Conservation (phyloP, 2,113 vertebrate species). For the Caranx melampygus region DNA sequence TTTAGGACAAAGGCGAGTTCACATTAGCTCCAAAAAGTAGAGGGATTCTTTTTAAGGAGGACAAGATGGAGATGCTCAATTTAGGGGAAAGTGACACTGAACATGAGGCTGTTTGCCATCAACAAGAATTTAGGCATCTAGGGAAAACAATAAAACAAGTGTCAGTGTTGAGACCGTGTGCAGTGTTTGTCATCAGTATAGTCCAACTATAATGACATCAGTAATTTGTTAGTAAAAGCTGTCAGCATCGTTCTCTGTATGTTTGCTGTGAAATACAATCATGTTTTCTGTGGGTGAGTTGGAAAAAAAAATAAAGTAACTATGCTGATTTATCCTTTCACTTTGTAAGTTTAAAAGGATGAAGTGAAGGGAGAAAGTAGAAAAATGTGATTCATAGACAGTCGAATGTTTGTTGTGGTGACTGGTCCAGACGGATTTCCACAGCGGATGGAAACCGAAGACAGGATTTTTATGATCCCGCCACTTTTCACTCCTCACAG, state of each 20-base stretch:
- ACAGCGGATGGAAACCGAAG: slow-evolving; percentile 59
- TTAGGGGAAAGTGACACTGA: slow-evolving; percentile 12
- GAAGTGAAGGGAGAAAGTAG: slow-evolving; percentile 33
- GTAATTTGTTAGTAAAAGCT: slow-evolving; percentile 7
- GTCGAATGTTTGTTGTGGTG: slow-evolving; percentile 64
- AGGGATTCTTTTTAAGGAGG: slow-evolving; percentile 1
- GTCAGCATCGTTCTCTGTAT: neutral
- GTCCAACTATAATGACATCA: neutral
- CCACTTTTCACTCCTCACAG: slow-evolving; percentile 69
- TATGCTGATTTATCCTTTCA: slow-evolving; percentile 20
- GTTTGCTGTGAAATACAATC: neutral
- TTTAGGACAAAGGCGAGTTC: slow-evolving; percentile 35
- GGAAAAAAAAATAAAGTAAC: neutral
- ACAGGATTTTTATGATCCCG: slow-evolving; percentile 62
- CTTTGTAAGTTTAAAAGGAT: slow-evolving; percentile 33
- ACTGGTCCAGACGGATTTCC: slow-evolving; percentile 65
- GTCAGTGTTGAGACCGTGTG: neutral
- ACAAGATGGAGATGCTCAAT: slow-evolving; percentile 17
- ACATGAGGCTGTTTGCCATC: neutral
- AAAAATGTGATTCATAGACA: slow-evolving; percentile 60
- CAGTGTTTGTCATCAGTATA: neutral
- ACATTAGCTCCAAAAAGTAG: neutral
- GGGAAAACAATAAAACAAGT: neutral
- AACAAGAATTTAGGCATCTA: neutral
- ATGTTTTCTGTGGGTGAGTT: neutral